Evolutionary conservation across 2,888 invertebrate species (phyloP), one percentile per base, ranked within the genome.

Genomic region (Drosophila borealis): DNA sequence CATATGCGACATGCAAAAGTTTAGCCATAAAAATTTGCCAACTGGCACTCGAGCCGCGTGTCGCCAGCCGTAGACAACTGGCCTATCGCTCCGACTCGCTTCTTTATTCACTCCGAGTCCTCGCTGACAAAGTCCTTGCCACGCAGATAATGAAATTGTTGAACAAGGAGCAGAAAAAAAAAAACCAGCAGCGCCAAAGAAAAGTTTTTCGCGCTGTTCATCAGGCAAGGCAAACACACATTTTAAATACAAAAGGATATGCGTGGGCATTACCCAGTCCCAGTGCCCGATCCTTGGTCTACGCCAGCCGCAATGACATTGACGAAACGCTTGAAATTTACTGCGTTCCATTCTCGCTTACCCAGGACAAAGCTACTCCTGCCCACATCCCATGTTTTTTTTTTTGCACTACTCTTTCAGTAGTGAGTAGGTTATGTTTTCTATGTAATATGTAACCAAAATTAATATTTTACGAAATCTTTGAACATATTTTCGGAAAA

Each of bases 171-270:
- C 14, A 21, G 14, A 56, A 42, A 46, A 55, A 29, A n/a, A 14
- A n/a, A 14, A 10, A 50, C n/a, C n/a, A 45, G 34, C 33, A 50
- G 21, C 44, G 42, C 21, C 39, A 67, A 49, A 41, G 49, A 68
- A 65, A 80, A 77, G 63, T 73, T 74, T 73, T 74, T 67, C 61
- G 65, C 68, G 51, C 49, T 82, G 78, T 78, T 87, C 88, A 81
- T 82, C 84, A 81, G 60, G 64, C 83, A 67, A 75, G 69, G 89
- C 87, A 80, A 78, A 81, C 79, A 80, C 76, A 81, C 79, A 88
- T 84, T 85, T 85, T 85, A 85, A 89, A 89, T 89, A 85, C 85
- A 89, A 88, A 88, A 85, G 85, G 88, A 85, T 88, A 88, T 89
- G 89, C 89, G 89, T 88, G 81, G 88, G 89, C 75, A 74, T 9